Evolutionary conservation across 1,140 invertebrate species (phyloP), one percentile per base, ranked within the genome.

Genomic region (Semibalanus balanoides): DNA sequence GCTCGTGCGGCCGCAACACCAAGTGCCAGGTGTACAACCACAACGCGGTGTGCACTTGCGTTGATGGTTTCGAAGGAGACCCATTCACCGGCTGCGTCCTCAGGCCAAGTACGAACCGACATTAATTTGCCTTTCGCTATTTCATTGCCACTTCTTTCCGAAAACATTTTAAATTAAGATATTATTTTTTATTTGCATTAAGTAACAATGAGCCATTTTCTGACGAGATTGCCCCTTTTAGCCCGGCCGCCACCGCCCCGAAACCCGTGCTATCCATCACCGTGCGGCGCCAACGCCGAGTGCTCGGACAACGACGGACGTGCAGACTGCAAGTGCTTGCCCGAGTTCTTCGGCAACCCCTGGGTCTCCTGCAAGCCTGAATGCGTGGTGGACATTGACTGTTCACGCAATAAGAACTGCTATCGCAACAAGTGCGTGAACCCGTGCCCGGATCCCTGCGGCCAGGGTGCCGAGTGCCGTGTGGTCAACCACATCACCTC

Each of bases 371-470:
- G 89, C 80, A 84, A 88, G 77, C 89, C 89, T 27, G 89, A 91
- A 83, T 79, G 78, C 71, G 80, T 85, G 27, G 86, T 87, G 0
- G 90, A 88, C 77, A 82, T 87, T 1, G 85, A 88, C 79, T 85
- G 88, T 82, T 77, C 86, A 76, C 83, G 84, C 5, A 83, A 83
- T 35, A 85, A 86, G 78, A 87, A 87, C 40, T 89, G 88, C 77
- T 92, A 91, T 81, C 86, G 88, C 75, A 89, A 92, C 83, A 81
- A 91, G 0, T 95, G 92, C 81, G 87, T 88, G 27, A 90, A 90
- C 74, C 91, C 93, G 80, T 95, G 93, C 80, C 87, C 86, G n/a
- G 90, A 90, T n/a, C 88, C 88, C 25, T 92, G 91, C 83, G 90
- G 90, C 74, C 77, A 90, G 76, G 92, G 93, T 83, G 91, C 93